Conservation (phyloP, 2,113 vertebrate species). For the Chascanopsetta lugubris region DNA sequence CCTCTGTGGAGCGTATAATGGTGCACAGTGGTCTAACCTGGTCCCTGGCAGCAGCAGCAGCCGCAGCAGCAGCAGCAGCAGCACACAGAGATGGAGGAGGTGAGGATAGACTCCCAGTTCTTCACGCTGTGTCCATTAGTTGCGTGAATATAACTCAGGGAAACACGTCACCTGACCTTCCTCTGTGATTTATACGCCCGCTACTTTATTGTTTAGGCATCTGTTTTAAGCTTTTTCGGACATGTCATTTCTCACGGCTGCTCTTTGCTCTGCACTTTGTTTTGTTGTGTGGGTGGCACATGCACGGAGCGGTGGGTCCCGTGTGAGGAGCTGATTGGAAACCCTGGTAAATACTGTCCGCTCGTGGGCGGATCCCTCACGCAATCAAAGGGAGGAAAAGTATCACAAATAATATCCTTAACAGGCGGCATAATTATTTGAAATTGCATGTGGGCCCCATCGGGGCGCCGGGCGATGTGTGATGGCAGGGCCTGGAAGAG, state of each 20-base stretch:
- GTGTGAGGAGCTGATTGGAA: constrained; percentile 41
- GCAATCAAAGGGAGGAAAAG: constrained; percentile 53
- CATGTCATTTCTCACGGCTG: constrained; percentile 50
- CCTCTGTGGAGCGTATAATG: background rate
- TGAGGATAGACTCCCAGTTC: background rate
- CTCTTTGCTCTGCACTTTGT: constrained; percentile 64
- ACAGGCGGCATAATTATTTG: constrained; percentile 44
- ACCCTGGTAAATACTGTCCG: constrained; percentile 54
- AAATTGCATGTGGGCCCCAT: constrained; percentile 50
- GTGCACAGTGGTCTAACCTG: background rate
- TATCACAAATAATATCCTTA: constrained; percentile 39
- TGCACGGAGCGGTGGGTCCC: constrained; percentile 43
- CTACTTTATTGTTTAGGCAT: constrained; percentile 53
- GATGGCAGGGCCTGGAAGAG: constrained; percentile 28
- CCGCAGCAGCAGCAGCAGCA: background rate
- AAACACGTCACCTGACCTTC: background rate
- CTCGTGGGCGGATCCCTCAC: constrained; percentile 33
- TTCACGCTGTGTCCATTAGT: background rate
- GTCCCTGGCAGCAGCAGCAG: background rate
- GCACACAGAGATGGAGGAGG: background rate
- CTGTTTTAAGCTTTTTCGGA: constrained; percentile 45
- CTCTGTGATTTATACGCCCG: constrained; percentile 21
- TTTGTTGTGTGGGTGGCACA: constrained; percentile 59
- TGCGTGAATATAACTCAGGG: constrained; percentile 5
- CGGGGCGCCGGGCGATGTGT: constrained; percentile 15